A percentile compares a stretch with the other conserved stretches of the same genome.
Conservation (phyloP, 2,888 invertebrate genomes). For the Drosophila robusta region DNA sequence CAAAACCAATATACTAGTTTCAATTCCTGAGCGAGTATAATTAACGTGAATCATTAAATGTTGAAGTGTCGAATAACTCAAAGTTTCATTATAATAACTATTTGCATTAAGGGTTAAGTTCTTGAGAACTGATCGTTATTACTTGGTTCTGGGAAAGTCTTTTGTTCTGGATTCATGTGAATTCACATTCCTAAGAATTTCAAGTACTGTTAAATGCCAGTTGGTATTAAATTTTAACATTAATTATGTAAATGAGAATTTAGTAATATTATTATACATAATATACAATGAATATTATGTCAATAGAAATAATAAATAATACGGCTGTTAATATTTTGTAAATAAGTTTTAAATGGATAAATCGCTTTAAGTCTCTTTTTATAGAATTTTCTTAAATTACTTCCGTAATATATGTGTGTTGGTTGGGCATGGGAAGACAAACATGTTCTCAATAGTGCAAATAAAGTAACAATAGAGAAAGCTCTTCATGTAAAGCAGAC, state of each 20-base stretch:
- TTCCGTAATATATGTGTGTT: not conserved
- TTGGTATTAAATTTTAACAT: too few relatives aligned
- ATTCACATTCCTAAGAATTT: not conserved
- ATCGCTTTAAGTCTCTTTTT: too few relatives aligned
- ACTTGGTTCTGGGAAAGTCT: not conserved
- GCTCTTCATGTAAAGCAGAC: not conserved
- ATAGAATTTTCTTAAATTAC: too few relatives aligned
- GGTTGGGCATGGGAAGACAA: too few relatives aligned
- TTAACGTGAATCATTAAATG: constrained; percentile 11
- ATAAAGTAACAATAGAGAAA: constrained; percentile 4
- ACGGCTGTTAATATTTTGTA: not conserved
- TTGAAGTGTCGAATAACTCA: not conserved
- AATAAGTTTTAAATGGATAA: not conserved
- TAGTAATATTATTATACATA: too few relatives aligned
- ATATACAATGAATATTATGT: too few relatives aligned
- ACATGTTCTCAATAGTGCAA: constrained; percentile 13
- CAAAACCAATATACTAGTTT: too few relatives aligned
- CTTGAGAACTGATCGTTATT: not conserved
- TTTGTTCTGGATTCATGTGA: not conserved
- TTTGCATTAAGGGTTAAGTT: not conserved
- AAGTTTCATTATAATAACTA: not conserved
- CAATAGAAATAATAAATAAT: not conserved
- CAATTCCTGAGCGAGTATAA: too few relatives aligned
- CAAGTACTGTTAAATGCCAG: not conserved
- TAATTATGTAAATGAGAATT: too few relatives aligned